These are phyloP conservation scores for Chorisops tibialis DNA, from an alignment of 2,888 invertebrate genomes.

Conservation along the genomic window DNA sequence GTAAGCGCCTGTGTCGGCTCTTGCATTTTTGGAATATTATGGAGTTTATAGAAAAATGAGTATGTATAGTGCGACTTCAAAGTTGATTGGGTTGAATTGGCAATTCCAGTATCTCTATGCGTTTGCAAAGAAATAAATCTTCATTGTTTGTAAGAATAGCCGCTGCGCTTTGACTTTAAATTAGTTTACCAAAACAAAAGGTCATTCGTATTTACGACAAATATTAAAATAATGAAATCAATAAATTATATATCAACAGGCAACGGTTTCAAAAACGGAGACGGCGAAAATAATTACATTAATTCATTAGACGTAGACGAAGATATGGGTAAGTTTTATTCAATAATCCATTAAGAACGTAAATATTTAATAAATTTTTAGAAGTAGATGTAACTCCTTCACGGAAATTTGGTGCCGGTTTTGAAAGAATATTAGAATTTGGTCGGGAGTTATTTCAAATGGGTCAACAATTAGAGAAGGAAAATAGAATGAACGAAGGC, in stretches of 20 bases:
- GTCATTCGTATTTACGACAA: too few species aligned
- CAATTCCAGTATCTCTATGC: too few species aligned
- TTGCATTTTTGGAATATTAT: too few species aligned
- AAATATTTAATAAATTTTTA: constrained; percentile 31
- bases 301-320: constrained; percentile 67
- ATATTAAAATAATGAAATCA: too few species aligned
- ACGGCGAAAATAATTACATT: constrained; percentile 45
- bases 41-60: too few species aligned
- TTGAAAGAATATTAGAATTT: constrained; percentile 91
- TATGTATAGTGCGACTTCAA: too few species aligned
- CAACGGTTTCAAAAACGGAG: constrained; percentile 49
- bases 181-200: too few species aligned
- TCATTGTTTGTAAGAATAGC: too few species aligned
- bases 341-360: background rate
- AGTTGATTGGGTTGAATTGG: too few species aligned
- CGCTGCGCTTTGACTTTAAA: too few species aligned
- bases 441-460: constrained; percentile 90
- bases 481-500: constrained; percentile 70
- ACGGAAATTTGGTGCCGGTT: constrained; percentile 58
- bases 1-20: too few species aligned
- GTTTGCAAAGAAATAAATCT: too few species aligned
- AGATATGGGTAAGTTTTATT: constrained; percentile 64
- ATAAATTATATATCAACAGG: constrained; percentile 39
- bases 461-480: constrained; percentile 78
- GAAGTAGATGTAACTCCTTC: constrained; percentile 50